Conservation (phyloP, 2,113 vertebrate species). For the Ochotona curzoniae region DNA sequence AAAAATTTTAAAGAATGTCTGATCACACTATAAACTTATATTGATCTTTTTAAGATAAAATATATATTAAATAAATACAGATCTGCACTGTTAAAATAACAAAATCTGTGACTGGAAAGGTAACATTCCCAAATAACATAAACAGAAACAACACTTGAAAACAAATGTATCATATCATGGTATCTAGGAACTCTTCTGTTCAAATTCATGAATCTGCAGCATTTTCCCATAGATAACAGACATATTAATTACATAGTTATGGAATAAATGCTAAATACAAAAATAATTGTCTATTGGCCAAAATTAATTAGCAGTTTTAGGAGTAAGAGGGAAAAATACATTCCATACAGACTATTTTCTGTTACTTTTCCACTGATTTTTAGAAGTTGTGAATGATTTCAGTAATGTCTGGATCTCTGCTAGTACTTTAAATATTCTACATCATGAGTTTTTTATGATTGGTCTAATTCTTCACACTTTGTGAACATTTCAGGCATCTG, state of each 20-base stretch:
- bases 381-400: slow-evolving; percentile 14
- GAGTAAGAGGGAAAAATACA: slow-evolving; percentile 29
- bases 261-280: slow-evolving; percentile 43
- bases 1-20: slow-evolving; percentile 53
- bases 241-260: neutral
- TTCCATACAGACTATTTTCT: neutral
- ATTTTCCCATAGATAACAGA: slow-evolving; percentile 54
- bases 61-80: slow-evolving; percentile 57
- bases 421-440: slow-evolving; percentile 1
- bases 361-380: neutral
- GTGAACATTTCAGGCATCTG: slow-evolving; percentile 11
- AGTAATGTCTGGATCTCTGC: neutral
- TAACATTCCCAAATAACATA: slow-evolving; percentile 57
- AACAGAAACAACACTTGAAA: slow-evolving; percentile 47
- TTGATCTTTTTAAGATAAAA: slow-evolving; percentile 60
- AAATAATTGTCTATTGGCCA: slow-evolving; percentile 46
- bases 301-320: slow-evolving; percentile 23
- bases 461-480: slow-evolving; percentile 27
- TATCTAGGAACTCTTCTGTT: slow-evolving; percentile 38
- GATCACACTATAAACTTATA: slow-evolving; percentile 12
- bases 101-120: slow-evolving; percentile 45
- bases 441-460: neutral
- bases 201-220: slow-evolving; percentile 7
- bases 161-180: slow-evolving; percentile 23
- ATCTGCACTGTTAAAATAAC: slow-evolving; percentile 46